Conservation (phyloP, 2,113 vertebrate genomes). For the Siphamia tubifer region DNA sequence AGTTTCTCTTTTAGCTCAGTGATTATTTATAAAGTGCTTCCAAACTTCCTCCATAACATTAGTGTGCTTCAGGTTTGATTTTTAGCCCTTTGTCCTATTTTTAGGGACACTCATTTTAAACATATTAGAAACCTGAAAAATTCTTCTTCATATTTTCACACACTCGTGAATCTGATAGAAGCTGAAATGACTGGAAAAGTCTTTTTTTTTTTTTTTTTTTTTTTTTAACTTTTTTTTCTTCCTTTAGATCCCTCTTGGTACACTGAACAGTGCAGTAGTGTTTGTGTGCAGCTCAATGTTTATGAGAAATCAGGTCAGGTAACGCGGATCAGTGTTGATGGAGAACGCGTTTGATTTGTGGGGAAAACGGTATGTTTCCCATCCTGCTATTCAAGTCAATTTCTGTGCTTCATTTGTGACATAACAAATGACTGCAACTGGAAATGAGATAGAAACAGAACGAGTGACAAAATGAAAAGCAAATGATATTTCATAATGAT, state of each 20-base stretch:
- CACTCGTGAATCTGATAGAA: too few species aligned
- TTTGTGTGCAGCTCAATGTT: neutral
- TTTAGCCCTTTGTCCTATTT: too few species aligned
- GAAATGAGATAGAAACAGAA: neutral
- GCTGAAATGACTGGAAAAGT: neutral
- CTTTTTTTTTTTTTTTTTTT: neutral
- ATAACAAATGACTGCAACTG: neutral
- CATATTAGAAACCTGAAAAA: too few species aligned
- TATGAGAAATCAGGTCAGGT: conserved; percentile 1
- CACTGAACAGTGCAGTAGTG: neutral
- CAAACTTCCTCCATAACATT: too few species aligned
- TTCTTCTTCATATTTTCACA: too few species aligned
- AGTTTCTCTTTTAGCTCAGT: too few species aligned
- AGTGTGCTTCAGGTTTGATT: too few species aligned
- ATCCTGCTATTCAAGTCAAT: neutral
- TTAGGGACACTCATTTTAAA: too few species aligned
- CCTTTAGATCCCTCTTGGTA: neutral
- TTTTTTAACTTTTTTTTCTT: neutral
- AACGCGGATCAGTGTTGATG: neutral
- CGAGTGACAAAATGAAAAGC: neutral
- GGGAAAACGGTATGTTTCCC: neutral
- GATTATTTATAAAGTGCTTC: too few species aligned
- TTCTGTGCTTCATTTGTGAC: neutral
- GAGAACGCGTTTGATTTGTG: neutral
- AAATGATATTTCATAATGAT: neutral